These are phyloP conservation scores for Xestia sexstrigata DNA, from an alignment of 2,888 invertebrate species.

Conservation along the genomic window DNA sequence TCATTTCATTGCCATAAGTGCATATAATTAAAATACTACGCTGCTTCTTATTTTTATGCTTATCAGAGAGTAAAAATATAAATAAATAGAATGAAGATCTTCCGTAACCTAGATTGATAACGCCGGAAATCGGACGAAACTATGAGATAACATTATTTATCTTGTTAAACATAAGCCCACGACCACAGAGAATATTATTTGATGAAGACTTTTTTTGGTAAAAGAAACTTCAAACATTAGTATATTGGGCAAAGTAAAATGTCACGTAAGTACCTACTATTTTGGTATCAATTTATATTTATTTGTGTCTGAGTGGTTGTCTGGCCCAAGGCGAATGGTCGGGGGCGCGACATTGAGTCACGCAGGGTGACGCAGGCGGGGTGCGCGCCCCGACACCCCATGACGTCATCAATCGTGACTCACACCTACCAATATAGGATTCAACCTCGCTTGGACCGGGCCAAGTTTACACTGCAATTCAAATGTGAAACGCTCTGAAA, in stretches of 20 bases:
- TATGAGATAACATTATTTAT: slow-evolving; percentile 48
- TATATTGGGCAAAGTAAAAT: slow-evolving; percentile 33
- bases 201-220: not conserved
- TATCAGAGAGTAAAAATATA: slow-evolving; percentile 39
- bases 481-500: slow-evolving; percentile 60
- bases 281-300: slow-evolving; percentile 74
- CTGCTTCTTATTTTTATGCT: slow-evolving; percentile 9
- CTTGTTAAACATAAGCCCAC: slow-evolving; percentile 15
- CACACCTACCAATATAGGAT: slow-evolving; percentile 77
- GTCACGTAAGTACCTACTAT: slow-evolving; percentile 54
- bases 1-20: not conserved
- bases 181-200: not conserved
- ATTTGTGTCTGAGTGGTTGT: slow-evolving; percentile 75
- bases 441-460: slow-evolving; percentile 65
- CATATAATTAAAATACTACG: slow-evolving; percentile 11
- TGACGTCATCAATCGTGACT: slow-evolving; percentile 83
- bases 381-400: slow-evolving; percentile 79
- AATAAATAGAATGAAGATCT: slow-evolving; percentile 47
- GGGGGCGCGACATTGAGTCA: slow-evolving; percentile 79
- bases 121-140: slow-evolving; percentile 53
- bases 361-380: slow-evolving; percentile 79
- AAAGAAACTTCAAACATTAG: slow-evolving; percentile 8
- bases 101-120: slow-evolving; percentile 62
- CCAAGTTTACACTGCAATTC: slow-evolving; percentile 63
- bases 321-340: slow-evolving; percentile 70